Percentiles rank a stretch among this genome's conserved stretches.
These are phyloP conservation scores for Lepus americanus DNA, from an alignment of 2,113 vertebrate species.

Conservation along the genomic window DNA sequence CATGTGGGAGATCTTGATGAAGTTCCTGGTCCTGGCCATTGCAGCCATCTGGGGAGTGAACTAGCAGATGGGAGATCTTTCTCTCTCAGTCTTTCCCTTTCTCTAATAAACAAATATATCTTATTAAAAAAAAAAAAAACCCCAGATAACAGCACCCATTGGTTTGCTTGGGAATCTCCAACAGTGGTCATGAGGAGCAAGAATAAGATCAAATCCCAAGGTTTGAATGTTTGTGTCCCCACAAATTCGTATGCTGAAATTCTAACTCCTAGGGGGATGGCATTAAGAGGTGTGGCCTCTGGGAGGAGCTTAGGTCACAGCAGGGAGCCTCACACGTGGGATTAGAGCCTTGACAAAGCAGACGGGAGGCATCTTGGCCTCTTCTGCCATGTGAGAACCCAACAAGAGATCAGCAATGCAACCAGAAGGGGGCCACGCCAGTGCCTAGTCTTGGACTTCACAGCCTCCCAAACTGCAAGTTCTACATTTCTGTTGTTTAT, in stretches of 20 bases:
- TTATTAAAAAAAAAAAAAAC: too few relatives aligned
- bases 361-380: not conserved
- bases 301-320: not conserved
- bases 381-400: not conserved
- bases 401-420: not conserved
- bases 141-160: too few relatives aligned
- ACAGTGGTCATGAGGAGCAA: not conserved
- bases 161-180: not conserved
- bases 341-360: not conserved
- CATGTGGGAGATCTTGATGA: too few relatives aligned
- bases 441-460: not conserved
- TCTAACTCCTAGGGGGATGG: too few relatives aligned
- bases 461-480: not conserved
- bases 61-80: too few relatives aligned
- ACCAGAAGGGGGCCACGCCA: too few relatives aligned
- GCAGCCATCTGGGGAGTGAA: too few relatives aligned
- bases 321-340: not conserved
- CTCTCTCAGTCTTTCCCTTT: too few relatives aligned
- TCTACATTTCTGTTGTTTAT: not conserved
- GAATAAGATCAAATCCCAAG: not conserved
- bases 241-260: not conserved
- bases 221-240: not conserved
- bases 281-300: not conserved
- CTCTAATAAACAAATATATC: too few relatives aligned
- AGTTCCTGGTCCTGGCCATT: too few relatives aligned